A percentile compares a stretch with the other conserved stretches of the same genome.
Conservation (phyloP, 53 echinoderm and acorn worm genomes). For the Glandiceps talaboti region DNA sequence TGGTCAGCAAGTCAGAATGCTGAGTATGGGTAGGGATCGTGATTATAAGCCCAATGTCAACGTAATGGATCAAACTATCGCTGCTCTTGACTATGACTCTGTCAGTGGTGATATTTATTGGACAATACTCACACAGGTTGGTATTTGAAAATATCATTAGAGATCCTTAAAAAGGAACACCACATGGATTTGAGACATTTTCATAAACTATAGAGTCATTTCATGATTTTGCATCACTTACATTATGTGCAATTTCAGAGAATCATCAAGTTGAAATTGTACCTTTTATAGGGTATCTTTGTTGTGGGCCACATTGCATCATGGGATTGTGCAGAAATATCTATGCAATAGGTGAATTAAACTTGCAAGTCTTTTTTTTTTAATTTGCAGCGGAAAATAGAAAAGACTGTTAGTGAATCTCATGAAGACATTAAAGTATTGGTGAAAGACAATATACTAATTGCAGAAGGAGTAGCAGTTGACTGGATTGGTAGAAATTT, state of each 20-base stretch:
- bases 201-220: too few relatives aligned
- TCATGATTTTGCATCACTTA: too few relatives aligned
- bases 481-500: conserved; percentile 30
- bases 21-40: not conserved
- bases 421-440: not conserved
- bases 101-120: not conserved
- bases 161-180: too few relatives aligned
- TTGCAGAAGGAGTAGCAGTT: conserved; percentile 24
- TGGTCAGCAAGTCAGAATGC: not conserved
- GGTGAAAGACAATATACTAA: conserved; percentile 2
- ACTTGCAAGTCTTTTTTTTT: too few relatives aligned
- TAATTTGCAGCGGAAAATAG: not conserved
- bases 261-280: too few relatives aligned
- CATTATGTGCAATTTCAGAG: too few relatives aligned
- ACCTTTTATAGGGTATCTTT: too few relatives aligned
- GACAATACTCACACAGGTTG: not conserved
- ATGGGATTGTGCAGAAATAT: too few relatives aligned
- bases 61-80: not conserved
- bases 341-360: too few relatives aligned
- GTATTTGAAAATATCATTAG: too few relatives aligned
- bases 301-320: too few relatives aligned
- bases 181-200: too few relatives aligned
- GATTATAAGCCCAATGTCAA: not conserved
- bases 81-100: not conserved
- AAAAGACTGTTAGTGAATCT: not conserved